These are phyloP conservation scores for Calliopum simillimum DNA, from an alignment of 2,888 invertebrate genomes.

Conservation along the genomic window DNA sequence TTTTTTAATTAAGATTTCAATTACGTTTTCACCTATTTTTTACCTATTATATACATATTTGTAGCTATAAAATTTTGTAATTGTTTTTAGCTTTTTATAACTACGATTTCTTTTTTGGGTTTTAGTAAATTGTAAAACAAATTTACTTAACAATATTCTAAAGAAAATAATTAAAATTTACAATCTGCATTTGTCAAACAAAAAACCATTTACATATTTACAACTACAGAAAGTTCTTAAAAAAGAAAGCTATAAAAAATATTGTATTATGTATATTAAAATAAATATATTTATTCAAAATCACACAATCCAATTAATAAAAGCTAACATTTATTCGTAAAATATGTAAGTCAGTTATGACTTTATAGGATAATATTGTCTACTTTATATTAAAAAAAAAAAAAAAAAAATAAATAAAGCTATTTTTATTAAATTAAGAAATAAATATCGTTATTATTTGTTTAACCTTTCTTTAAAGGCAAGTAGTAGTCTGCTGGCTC, in stretches of 20 bases:
- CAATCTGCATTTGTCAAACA: not conserved
- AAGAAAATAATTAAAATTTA: slow-evolving; percentile 2
- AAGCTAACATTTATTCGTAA: no score
- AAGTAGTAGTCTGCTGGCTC: no score
- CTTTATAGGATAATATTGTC: no score
- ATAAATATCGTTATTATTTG: no score
- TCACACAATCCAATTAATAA: no score
- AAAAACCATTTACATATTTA: slow-evolving; percentile 6
- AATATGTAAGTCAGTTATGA: no score
- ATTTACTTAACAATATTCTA: slow-evolving; percentile 3
- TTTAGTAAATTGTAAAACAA: not conserved
- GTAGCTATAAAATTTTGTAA: not conserved
- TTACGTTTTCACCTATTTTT: not conserved
- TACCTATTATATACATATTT: slow-evolving; percentile 6
- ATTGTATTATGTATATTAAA: not conserved
- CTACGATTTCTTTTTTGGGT: not conserved
- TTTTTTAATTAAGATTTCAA: slow-evolving; percentile 7
- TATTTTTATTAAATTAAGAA: slow-evolving; percentile 13
- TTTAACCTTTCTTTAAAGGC: no score
- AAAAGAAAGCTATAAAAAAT: not conserved
- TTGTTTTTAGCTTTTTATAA: slow-evolving; percentile 16
- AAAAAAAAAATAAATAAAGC: slow-evolving; percentile 3
- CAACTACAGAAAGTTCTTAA: slow-evolving; percentile 1
- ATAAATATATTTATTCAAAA: no score
- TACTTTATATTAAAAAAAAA: not conserved